Base-by-base conservation (phyloP, 2,113 vertebrate genomes). In the Burhinus bistriatus region DNA sequence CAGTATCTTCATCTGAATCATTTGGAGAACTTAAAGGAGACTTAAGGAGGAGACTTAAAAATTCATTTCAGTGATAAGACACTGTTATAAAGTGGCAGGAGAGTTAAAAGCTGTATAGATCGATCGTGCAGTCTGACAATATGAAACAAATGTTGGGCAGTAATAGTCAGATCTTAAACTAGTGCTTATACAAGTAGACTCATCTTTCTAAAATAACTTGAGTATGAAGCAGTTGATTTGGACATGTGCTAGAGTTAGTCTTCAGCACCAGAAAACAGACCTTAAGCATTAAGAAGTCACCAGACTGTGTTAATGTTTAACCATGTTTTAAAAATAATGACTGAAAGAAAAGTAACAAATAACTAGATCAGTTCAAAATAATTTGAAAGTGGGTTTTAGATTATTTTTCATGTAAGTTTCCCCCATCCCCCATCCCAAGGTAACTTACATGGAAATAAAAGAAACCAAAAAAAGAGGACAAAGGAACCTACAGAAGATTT, bases 401-500 rank as follows among this genome's bases (percentile, higher is more conserved):
- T 85, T 91, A 92, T 91, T 96, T 97, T 97, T 98, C 97, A 98
- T 77, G 83, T 93, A 87, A 64, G 82, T 97, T 97, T 98, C 89
- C 95, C 97, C 96, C 91, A 79, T 96, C 95, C 97, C 95, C 95
- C 92, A 86, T 96, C 83, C 90, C 96, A 97, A 98, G 98, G 98
- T 97, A 97, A 98, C 93, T 82, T 98, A 89, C 98, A 91, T 95
- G 98, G 98, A 97, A 98, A 98, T 91, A 98, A 98, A 97, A 97
- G 98, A 98, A 97, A 92, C 95, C 98, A 97, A 94, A 92, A 97
- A 92, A 98, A 98, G 98, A 98, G 98, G 96, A 96, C 96, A 76
- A 98, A 96, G 97, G 98, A 97, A 66, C 96, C 96, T 78, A 83
- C 95, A 57, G 98, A 98, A 93, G 98, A 98, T 59, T 87, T 91